phyloP scores from a whole-genome alignment of 2,797 vertebrate genomes.

The Diglossa cyanea region DNA sequence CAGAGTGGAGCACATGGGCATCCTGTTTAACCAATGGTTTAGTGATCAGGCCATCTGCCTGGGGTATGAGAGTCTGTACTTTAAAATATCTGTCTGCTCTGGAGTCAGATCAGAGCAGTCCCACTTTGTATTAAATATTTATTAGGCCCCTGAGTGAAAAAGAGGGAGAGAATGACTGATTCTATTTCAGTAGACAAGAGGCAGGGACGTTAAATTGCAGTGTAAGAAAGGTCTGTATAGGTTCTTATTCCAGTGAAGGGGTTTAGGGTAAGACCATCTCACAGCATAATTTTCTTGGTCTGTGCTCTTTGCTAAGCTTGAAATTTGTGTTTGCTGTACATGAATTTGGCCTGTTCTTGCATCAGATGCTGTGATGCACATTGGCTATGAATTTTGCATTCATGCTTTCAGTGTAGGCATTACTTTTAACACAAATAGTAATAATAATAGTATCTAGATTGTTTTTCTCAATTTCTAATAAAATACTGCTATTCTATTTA shows the following conservation, averaged over 20 bases:
- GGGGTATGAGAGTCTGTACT: neutral
- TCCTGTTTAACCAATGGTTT: neutral
- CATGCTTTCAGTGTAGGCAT: neutral
- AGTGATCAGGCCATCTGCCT: neutral
- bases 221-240: neutral
- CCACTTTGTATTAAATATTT: constrained; percentile 30
- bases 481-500: neutral
- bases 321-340: neutral
- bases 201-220: neutral
- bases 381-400: neutral
- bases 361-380: neutral
- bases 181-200: constrained; percentile 3
- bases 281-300: neutral
- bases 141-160: constrained; percentile 8
- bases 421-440: neutral
- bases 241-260: neutral
- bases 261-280: neutral
- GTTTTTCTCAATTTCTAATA: neutral
- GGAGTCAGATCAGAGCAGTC: neutral
- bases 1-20: neutral
- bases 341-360: neutral
- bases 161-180: neutral
- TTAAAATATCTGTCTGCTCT: constrained; percentile 1
- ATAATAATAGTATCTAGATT: neutral
- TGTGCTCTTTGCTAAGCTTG: neutral